phyloP scores from a whole-genome alignment of 2,113 vertebrate species.

The Brevimyrus niger region DNA sequence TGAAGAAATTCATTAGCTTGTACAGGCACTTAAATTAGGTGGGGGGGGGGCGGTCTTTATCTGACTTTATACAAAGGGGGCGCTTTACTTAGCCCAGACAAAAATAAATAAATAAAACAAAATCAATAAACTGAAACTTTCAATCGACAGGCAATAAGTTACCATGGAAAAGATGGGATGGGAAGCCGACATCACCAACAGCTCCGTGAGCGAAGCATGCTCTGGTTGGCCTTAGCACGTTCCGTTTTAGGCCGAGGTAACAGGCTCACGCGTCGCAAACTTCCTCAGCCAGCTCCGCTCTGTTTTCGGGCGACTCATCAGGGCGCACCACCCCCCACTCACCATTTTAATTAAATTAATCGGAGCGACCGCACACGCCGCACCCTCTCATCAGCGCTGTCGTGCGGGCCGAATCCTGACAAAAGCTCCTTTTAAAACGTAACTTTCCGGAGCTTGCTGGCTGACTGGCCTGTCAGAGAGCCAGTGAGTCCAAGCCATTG shows the following conservation, averaged over 20 bases:
- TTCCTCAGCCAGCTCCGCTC: neutral
- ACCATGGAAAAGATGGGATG: neutral
- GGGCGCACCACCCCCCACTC: neutral
- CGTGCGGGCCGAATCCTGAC: neutral
- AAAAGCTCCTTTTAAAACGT: neutral
- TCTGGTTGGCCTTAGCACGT: neutral
- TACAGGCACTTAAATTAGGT: conserved; percentile 1
- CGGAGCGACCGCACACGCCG: neutral
- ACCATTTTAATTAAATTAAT: neutral
- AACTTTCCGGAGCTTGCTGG: neutral
- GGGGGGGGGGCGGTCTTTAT: neutral
- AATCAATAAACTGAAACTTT: neutral
- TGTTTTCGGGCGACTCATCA: neutral
- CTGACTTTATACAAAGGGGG: neutral
- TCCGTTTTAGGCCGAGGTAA: neutral
- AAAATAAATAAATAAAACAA: neutral
- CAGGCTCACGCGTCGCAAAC: neutral
- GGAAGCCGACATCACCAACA: neutral
- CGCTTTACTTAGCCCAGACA: neutral
- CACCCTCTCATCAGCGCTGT: neutral
- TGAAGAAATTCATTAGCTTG: conserved; percentile 3
- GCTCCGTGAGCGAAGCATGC: neutral
- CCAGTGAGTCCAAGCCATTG: neutral
- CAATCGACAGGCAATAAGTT: neutral
- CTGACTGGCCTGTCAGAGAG: neutral